phyloP scores from a whole-genome alignment of 2,797 vertebrate species.

The Echiichthys vipera region DNA sequence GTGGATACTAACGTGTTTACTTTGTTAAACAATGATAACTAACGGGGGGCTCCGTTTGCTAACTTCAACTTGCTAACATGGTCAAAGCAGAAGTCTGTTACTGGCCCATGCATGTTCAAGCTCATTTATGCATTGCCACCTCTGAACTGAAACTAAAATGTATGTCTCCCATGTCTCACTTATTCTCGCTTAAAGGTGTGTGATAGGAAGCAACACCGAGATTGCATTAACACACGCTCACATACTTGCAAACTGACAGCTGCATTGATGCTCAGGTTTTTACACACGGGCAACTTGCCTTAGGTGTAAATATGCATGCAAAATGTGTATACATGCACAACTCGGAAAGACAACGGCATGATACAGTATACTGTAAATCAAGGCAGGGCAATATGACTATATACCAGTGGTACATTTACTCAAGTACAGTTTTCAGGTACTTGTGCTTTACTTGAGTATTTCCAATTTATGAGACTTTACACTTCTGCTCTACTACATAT shows the following conservation, averaged over 20 bases:
- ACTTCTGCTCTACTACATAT: too few relatives aligned
- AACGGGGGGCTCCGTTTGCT: constrained; percentile 15
- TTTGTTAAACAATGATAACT: neutral
- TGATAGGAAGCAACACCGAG: neutral
- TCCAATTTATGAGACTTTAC: too few relatives aligned
- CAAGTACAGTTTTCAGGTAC: too few relatives aligned
- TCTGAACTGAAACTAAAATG: neutral
- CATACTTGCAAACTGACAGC: neutral
- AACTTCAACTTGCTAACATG: constrained; percentile 39
- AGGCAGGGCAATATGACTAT: too few relatives aligned
- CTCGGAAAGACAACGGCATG: neutral
- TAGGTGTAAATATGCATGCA: neutral
- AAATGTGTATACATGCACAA: neutral
- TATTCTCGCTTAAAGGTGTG: neutral
- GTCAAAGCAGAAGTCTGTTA: too few relatives aligned
- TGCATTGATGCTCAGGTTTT: too few relatives aligned
- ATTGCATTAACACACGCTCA: neutral
- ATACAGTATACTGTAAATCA: neutral
- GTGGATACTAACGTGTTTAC: neutral
- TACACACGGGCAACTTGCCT: neutral
- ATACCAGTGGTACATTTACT: too few relatives aligned
- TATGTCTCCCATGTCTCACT: neutral
- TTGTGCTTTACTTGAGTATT: too few relatives aligned
- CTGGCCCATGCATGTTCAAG: too few relatives aligned
- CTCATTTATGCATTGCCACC: neutral